Percentiles rank a stretch among this genome's conserved stretches.
These are phyloP conservation scores for Heliconius aoede DNA, from an alignment of 2,888 invertebrate genomes.

Conservation along the genomic window DNA sequence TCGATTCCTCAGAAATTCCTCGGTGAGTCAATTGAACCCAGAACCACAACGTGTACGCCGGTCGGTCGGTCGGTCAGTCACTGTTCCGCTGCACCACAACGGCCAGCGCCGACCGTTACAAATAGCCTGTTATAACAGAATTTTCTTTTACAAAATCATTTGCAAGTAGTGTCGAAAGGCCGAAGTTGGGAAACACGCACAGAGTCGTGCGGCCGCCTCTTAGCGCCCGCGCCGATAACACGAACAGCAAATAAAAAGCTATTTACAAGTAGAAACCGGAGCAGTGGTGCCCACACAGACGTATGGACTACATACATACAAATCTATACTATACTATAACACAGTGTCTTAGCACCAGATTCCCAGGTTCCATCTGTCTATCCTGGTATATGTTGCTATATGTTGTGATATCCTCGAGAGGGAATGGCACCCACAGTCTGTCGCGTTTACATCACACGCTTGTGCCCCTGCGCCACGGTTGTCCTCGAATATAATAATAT, in stretches of 20 bases:
- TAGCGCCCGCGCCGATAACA: constrained; percentile 43
- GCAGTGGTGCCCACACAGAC: constrained; percentile 29
- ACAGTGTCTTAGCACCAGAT: too few species aligned
- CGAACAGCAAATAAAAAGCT: constrained; percentile 46
- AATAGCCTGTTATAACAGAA: constrained; percentile 1
- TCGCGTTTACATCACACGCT: too few species aligned
- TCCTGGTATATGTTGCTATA: too few species aligned
- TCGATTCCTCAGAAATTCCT: too few species aligned
- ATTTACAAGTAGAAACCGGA: constrained; percentile 45
- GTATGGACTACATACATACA: neutral
- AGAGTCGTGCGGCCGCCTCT: constrained; percentile 40
- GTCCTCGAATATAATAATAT: too few species aligned
- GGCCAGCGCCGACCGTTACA: neutral
- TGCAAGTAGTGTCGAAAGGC: constrained; percentile 29
- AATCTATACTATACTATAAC: neutral
- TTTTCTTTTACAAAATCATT: constrained; percentile 29
- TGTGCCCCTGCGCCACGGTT: too few species aligned
- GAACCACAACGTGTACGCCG: too few species aligned
- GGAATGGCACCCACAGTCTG: too few species aligned
- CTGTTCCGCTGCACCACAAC: neutral
- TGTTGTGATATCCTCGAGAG: too few species aligned
- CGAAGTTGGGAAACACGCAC: constrained; percentile 32
- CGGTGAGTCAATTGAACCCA: neutral
- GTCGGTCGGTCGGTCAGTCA: too few species aligned
- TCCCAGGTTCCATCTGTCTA: too few species aligned